These are phyloP conservation scores for Agrypnia vestita DNA, from an alignment of 1,140 invertebrate genomes.

Conservation along the genomic window DNA sequence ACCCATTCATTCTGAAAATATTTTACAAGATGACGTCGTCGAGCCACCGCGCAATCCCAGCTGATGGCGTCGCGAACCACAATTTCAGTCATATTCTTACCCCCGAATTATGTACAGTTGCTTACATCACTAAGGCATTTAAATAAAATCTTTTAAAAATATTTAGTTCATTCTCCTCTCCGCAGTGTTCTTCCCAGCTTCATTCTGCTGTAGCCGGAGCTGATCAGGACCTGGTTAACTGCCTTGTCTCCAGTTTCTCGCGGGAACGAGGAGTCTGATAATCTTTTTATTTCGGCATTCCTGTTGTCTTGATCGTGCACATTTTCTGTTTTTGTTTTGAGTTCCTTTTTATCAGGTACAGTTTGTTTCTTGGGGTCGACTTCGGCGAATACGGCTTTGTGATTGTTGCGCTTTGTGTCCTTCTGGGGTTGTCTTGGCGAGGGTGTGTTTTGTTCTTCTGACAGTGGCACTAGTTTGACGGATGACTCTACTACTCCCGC, in stretches of 20 bases:
- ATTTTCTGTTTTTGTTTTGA: slow-evolving; percentile 61
- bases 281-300: slow-evolving; percentile 32
- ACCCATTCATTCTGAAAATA: slow-evolving; percentile 54
- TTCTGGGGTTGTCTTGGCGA: slow-evolving; percentile 43
- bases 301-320: slow-evolving; percentile 22
- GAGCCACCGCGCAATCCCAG: slow-evolving; percentile 30
- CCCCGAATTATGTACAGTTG: slow-evolving; percentile 55
- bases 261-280: slow-evolving; percentile 69
- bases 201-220: slow-evolving; percentile 73
- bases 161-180: slow-evolving; percentile 57
- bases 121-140: slow-evolving; percentile 56
- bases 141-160: slow-evolving; percentile 52
- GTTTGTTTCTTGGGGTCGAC: slow-evolving; percentile 62
- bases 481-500: slow-evolving; percentile 70
- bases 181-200: slow-evolving; percentile 69
- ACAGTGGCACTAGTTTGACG: slow-evolving; percentile 65
- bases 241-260: slow-evolving; percentile 68
- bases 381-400: slow-evolving; percentile 54
- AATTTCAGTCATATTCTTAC: slow-evolving; percentile 47
- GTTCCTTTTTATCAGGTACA: slow-evolving; percentile 40
- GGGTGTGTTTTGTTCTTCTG: slow-evolving; percentile 17
- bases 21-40: slow-evolving; percentile 56
- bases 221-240: slow-evolving; percentile 69
- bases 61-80: slow-evolving; percentile 45
- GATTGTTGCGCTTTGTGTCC: slow-evolving; percentile 54